Percentiles rank a stretch among this genome's conserved stretches.
Evolutionary conservation across 2,888 invertebrate species (phyloP).

Genomic region (Synanthedon myopaeformis): DNA sequence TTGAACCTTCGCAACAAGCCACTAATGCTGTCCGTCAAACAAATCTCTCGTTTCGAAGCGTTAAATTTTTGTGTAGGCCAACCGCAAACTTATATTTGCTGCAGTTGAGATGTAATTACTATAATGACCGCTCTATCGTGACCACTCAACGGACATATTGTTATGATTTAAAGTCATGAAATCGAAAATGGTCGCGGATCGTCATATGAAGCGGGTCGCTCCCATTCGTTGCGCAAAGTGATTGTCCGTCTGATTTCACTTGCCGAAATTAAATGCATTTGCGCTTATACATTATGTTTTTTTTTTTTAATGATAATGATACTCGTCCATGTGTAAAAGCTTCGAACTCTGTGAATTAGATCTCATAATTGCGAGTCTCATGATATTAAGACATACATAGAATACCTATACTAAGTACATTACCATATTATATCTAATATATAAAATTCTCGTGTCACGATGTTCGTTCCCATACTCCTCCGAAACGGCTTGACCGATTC

Average conservation of each 20-base stretch:
- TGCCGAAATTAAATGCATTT: background rate
- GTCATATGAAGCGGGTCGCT: constrained; percentile 31
- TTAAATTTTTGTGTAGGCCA: constrained; percentile 2
- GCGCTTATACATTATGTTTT: background rate
- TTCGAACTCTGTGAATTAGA: too few species aligned
- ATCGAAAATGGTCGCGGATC: constrained; percentile 59
- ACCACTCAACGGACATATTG: constrained; percentile 50
- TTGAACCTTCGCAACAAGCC: constrained; percentile 34
- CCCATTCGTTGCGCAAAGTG: constrained; percentile 41
- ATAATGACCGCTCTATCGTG: constrained; percentile 54
- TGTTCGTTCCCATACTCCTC: too few species aligned
- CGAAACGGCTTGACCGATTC: too few species aligned
- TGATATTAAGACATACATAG: too few species aligned
- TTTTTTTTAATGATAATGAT: too few species aligned
- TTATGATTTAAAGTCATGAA: constrained; percentile 60
- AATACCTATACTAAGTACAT: too few species aligned
- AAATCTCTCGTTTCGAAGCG: background rate
- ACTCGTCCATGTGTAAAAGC: too few species aligned
- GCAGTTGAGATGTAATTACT: constrained; percentile 48
- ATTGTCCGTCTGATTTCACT: constrained; percentile 47
- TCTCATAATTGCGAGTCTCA: too few species aligned
- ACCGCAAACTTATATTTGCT: constrained; percentile 27
- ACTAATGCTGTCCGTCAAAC: constrained; percentile 12
- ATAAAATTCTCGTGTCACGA: too few species aligned
- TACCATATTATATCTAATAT: too few species aligned